These are phyloP conservation scores for Theonella swinhoei DNA, from an alignment of 37 sponge, comb jelly and placozoan species.

Conservation along the genomic window DNA sequence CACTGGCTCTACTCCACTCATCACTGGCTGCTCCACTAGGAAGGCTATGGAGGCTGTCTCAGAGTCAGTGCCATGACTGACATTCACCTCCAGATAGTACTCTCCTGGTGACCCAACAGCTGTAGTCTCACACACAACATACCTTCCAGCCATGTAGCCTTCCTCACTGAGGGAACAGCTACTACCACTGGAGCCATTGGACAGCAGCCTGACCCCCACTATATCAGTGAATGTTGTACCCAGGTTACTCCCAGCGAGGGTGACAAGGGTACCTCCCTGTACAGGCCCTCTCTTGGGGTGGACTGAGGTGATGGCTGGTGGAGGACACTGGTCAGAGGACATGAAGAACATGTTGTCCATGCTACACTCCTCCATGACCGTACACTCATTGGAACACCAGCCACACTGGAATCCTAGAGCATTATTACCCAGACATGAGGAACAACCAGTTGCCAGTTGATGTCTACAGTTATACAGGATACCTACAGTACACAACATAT, in stretches of 20 bases:
- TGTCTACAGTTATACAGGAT: constrained; percentile 43
- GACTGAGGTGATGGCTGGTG: constrained; percentile 44
- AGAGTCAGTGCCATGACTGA: background rate
- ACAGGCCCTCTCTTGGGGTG: constrained; percentile 60
- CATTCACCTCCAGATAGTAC: background rate
- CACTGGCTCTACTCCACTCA: constrained; percentile 56
- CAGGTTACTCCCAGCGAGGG: constrained; percentile 71
- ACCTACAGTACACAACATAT: constrained; percentile 34
- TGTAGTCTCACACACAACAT: constrained; percentile 41
- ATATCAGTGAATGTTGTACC: constrained; percentile 40
- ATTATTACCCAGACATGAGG: constrained; percentile 43
- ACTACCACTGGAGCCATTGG: constrained; percentile 16
- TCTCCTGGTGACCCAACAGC: background rate
- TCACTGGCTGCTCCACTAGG: constrained; percentile 25
- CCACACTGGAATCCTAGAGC: constrained; percentile 54
- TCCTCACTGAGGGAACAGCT: constrained; percentile 20
- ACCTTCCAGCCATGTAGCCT: constrained; percentile 35
- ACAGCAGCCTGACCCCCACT: background rate
- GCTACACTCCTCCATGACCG: constrained; percentile 17
- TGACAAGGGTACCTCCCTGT: constrained; percentile 68
- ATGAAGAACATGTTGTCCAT: background rate
- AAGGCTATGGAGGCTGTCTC: background rate
- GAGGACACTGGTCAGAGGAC: constrained; percentile 21
- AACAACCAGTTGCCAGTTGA: constrained; percentile 27
- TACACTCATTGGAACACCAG: constrained; percentile 50